phyloP scores from a whole-genome alignment of 2,113 vertebrate species.

The Sorex fumeus region DNA sequence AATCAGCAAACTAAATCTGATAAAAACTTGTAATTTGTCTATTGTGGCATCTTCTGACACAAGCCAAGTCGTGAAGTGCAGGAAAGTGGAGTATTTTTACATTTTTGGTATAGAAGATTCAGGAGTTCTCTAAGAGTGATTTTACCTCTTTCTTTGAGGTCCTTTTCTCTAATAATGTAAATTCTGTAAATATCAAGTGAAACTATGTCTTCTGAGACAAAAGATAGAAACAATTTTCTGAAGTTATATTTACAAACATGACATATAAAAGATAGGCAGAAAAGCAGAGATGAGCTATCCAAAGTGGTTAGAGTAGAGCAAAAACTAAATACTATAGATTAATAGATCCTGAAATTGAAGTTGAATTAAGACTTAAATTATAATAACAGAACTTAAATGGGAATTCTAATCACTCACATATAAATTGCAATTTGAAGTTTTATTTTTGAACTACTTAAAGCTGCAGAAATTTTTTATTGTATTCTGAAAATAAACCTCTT shows the following conservation, averaged over 20 bases:
- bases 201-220: background rate
- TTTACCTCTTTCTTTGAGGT: conserved; percentile 17
- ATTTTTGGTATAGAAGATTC: background rate
- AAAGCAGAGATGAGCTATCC: background rate
- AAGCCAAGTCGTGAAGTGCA: background rate
- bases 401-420: background rate
- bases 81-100: background rate
- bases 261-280: conserved; percentile 4
- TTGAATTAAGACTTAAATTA: conserved; percentile 34
- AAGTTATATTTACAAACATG: conserved; percentile 17
- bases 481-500: conserved; percentile 46
- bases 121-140: background rate
- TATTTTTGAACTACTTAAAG: conserved; percentile 34
- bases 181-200: conserved; percentile 43
- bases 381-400: conserved; percentile 17
- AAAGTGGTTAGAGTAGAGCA: background rate
- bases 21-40: conserved; percentile 37
- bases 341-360: conserved; percentile 23
- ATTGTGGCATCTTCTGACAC: background rate
- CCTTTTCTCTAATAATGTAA: conserved; percentile 19
- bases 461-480: conserved; percentile 17
- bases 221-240: background rate
- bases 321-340: conserved; percentile 55
- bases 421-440: conserved; percentile 45
- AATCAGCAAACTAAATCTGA: conserved; percentile 20